These are phyloP conservation scores for Nomada fucata DNA, from an alignment of 2,888 invertebrate genomes.

Conservation along the genomic window DNA sequence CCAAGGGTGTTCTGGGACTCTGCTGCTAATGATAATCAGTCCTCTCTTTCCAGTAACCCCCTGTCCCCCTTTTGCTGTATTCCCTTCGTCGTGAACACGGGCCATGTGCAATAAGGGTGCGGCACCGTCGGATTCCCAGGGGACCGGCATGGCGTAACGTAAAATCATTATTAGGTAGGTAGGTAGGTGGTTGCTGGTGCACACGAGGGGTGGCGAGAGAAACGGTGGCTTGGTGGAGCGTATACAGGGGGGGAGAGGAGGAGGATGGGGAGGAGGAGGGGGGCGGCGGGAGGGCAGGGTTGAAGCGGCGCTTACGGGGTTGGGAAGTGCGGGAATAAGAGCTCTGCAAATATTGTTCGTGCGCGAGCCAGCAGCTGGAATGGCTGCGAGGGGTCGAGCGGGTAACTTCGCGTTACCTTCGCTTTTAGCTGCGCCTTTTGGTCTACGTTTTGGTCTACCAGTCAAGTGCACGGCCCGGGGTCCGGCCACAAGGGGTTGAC, in stretches of 20 bases:
- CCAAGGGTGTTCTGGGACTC: constrained; percentile 74
- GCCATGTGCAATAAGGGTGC: constrained; percentile 84
- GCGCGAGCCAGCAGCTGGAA: constrained; percentile 74
- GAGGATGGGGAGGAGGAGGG: too few species aligned
- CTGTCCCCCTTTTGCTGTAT: constrained; percentile 37
- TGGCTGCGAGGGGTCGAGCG: constrained; percentile 68
- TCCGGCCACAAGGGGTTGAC: constrained; percentile 62
- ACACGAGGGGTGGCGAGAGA: constrained; percentile 72
- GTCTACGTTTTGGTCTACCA: constrained; percentile 59
- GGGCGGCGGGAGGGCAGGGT: constrained; percentile 28
- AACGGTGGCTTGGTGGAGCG: constrained; percentile 56
- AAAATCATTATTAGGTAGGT: constrained; percentile 84
- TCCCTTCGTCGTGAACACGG: constrained; percentile 72
- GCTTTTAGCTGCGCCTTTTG: constrained; percentile 67
- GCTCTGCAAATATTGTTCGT: constrained; percentile 83
- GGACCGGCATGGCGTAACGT: constrained; percentile 84
- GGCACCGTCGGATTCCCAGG: constrained; percentile 83
- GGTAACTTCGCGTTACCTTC: constrained; percentile 71
- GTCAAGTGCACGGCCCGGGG: constrained; percentile 75
- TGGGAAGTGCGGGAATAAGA: constrained; percentile 78
- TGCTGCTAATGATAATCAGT: constrained; percentile 82
- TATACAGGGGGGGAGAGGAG: not conserved
- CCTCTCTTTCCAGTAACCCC: constrained; percentile 62
- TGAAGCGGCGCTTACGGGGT: constrained; percentile 67
- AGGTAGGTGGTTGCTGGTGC: constrained; percentile 77